Evolutionary conservation across 2,797 vertebrate genomes (phyloP), one percentile per base, ranked within the genome.

Genomic region (Chanos chanos): DNA sequence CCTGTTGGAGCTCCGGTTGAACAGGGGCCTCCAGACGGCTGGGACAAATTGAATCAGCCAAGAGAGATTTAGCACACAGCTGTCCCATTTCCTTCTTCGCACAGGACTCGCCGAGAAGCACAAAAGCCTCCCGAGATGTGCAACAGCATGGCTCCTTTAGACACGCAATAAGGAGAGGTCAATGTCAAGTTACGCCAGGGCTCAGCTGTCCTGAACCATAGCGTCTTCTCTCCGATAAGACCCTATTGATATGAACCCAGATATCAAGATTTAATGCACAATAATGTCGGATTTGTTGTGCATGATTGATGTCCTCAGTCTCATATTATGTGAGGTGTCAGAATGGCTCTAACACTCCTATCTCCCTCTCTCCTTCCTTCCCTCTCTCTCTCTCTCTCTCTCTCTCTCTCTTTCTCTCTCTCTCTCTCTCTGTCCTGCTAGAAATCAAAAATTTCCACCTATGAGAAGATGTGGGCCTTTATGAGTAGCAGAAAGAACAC

Each of bases 401-500:
- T n/a, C n/a, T n/a, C n/a, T n/a, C n/a, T n/a, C n/a, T n/a, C 33
- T 68, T 43, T 39, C 15, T 60, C 34, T 15, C 22, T 31, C 45
- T 25, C 22, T 51, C 40, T 19, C 22, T 66, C 44, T 70, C 28
- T 55, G 31, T 52, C 30, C 55, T 61, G 67, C 18, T 76, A 99
- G 97, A 99, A 99, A 90, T 98, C 97, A 44, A 97, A 94, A 71
- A 98, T 99, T 76, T 97, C 97, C 4, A 99, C 96, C 0, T 99
- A 98, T 1, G 97, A 99, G 84, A 99, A 97, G 84, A 98, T 98
- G 97, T 99, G 97, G 97, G 92, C 94, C 0, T 98, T 98, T 63
- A 99, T 99, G 97, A 96, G 94, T 86, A 96, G 95, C 83, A 84
- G 96, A 76, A 94, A 95, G 79, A 94, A 92, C 86, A 97, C 94